phyloP scores from a whole-genome alignment of 2,113 vertebrate species.

The Gobio gobio region DNA sequence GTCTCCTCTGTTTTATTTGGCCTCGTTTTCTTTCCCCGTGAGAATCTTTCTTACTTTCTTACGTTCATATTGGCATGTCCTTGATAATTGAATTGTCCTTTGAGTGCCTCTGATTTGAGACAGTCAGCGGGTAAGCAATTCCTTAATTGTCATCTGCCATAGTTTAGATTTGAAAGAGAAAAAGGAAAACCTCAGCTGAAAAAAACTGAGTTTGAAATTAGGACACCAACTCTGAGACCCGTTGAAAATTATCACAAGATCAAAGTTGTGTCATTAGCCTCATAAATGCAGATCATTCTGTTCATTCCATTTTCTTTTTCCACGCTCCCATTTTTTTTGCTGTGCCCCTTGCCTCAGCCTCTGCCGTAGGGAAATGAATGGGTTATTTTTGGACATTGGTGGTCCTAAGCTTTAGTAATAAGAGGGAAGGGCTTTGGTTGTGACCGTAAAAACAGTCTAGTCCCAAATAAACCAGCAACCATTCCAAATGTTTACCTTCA shows the following conservation, averaged over 20 bases:
- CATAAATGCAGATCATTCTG: conserved; percentile 31
- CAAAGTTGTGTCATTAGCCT: conserved; percentile 46
- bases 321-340: conserved; percentile 14
- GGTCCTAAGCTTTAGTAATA: conserved; percentile 1
- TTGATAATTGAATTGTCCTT: conserved; percentile 59
- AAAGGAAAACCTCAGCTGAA: conserved; percentile 24
- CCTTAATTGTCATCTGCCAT: conserved; percentile 38
- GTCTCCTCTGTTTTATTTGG: conserved; percentile 52
- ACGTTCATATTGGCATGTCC: conserved; percentile 35
- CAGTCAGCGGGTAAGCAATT: conserved; percentile 36
- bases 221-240: conserved; percentile 40
- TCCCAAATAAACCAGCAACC: conserved; percentile 5
- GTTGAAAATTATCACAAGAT: conserved; percentile 45
- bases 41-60: conserved; percentile 38
- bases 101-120: conserved; percentile 38
- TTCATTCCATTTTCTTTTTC: conserved; percentile 18
- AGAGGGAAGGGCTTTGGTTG: not conserved
- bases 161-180: conserved; percentile 34
- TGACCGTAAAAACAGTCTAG: not conserved
- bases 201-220: conserved; percentile 8
- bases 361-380: conserved; percentile 42
- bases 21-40: conserved; percentile 58
- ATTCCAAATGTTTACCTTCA: conserved; percentile 16
- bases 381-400: conserved; percentile 49
- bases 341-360: conserved; percentile 21